These are phyloP conservation scores for Alca torda DNA, from an alignment of 2,797 vertebrate species.

Conservation along the genomic window DNA sequence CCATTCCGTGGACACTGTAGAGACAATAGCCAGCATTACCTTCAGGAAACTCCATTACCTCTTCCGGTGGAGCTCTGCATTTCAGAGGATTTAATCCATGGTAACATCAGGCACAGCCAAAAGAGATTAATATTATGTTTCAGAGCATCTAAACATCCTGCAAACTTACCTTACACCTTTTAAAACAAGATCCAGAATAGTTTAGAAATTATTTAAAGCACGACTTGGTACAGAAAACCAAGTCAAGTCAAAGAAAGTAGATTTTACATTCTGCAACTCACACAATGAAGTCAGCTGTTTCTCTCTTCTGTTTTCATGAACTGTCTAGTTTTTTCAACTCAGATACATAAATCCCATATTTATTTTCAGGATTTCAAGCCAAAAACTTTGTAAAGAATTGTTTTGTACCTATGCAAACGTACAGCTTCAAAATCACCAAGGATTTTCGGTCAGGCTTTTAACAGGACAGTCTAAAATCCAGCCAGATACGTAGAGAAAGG, in stretches of 20 bases:
- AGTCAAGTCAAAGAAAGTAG: neutral
- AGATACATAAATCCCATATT: neutral
- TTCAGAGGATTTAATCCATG: neutral
- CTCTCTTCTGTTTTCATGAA: neutral
- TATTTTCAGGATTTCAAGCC: neutral
- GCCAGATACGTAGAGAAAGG: neutral
- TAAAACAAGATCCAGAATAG: neutral
- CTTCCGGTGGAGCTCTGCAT: neutral
- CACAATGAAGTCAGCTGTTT: fast-evolving
- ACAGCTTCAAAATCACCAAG: neutral
- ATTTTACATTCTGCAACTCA: neutral
- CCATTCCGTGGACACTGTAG: neutral
- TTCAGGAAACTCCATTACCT: neutral
- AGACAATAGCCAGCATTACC: neutral
- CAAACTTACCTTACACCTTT: neutral
- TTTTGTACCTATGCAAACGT: neutral
- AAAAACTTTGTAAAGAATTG: neutral
- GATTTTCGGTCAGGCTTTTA: neutral
- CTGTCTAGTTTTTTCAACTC: neutral
- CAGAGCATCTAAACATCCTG: neutral
- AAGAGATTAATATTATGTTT: neutral
- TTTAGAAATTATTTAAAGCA: neutral
- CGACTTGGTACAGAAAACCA: fast-evolving
- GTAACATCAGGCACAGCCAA: neutral
- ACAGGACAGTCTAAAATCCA: neutral